A percentile compares a stretch with the other conserved stretches of the same genome.
Evolutionary conservation across 2,888 invertebrate species (phyloP).

Genomic region (Priocnemis perturbator): DNA sequence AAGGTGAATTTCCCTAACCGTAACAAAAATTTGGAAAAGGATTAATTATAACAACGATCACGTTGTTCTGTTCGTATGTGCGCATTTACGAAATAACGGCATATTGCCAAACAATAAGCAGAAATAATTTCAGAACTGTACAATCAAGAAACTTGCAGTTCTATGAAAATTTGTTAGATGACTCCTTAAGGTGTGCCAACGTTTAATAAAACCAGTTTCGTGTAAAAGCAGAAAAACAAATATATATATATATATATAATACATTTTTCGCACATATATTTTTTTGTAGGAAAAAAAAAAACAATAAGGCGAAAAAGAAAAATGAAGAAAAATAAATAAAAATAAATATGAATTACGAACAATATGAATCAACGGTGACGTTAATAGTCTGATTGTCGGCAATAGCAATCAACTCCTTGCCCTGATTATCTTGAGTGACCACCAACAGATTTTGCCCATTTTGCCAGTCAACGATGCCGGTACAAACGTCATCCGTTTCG

Average conservation of each 20-base stretch:
- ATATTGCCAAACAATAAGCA: too few species aligned
- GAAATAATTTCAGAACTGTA: too few species aligned
- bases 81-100: too few species aligned
- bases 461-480: slow-evolving; percentile 49
- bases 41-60: too few species aligned
- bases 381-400: slow-evolving; percentile 61
- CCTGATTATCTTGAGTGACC: slow-evolving; percentile 61
- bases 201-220: neutral
- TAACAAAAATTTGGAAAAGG: too few species aligned
- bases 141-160: too few species aligned
- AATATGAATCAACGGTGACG: slow-evolving; percentile 64
- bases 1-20: too few species aligned
- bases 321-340: slow-evolving; percentile 30
- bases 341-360: slow-evolving; percentile 57
- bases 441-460: slow-evolving; percentile 58
- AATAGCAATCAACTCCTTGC: slow-evolving; percentile 60
- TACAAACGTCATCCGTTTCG: slow-evolving; percentile 36
- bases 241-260: too few species aligned
- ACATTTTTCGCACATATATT: neutral
- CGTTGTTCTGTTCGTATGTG: too few species aligned
- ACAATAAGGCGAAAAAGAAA: neutral
- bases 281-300: neutral
- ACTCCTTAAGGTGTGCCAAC: too few species aligned
- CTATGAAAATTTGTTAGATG: too few species aligned
- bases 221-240: too few species aligned